A percentile compares a stretch with the other conserved stretches of the same genome.
Conservation (phyloP, 2,113 vertebrate species). For the Anhinga rufa region DNA sequence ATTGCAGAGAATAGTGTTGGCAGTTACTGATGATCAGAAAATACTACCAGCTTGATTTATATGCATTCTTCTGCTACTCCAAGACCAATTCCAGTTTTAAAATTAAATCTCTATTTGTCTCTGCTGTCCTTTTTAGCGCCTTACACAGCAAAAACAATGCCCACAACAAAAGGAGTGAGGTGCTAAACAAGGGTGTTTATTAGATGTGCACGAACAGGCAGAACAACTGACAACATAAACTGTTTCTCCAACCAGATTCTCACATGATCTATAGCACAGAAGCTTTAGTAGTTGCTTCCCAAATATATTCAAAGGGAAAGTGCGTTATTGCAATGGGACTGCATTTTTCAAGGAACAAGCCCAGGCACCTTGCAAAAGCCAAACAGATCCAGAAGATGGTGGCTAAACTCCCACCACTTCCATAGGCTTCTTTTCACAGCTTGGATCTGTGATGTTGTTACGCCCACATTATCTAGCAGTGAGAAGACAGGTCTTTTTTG, state of each 20-base stretch:
- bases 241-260: neutral
- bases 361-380: neutral
- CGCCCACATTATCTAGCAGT: neutral
- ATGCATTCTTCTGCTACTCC: neutral
- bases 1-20: neutral
- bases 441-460: neutral
- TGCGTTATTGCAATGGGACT: neutral
- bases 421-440: neutral
- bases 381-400: neutral
- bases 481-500: neutral
- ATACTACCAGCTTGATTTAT: neutral
- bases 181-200: neutral
- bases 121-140: neutral
- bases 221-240: neutral
- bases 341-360: neutral
- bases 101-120: neutral
- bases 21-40: neutral
- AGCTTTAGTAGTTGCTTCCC: neutral
- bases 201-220: neutral
- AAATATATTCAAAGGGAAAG: neutral
- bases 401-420: neutral
- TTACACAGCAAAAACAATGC: neutral
- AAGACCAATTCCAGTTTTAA: neutral
- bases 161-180: neutral
- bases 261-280: neutral